Evolutionary conservation across 53 echinoderm and acorn worm species (phyloP), one percentile per base, ranked within the genome.

Genomic region (Echinometra lucunter): DNA sequence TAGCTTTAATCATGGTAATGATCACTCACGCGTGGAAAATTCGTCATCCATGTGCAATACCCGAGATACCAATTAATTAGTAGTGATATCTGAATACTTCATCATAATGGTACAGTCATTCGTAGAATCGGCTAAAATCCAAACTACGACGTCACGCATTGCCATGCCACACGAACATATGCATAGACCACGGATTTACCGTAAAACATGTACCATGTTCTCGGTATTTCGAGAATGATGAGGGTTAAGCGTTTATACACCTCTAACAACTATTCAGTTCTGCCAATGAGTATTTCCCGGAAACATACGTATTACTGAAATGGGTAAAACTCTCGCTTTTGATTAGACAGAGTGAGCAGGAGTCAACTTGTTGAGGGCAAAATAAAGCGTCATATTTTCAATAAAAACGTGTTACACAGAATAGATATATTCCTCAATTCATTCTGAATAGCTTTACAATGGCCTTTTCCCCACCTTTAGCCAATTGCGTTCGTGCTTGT

Each of bases 51-150:
- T 49, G 49, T 85, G 49, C 49, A 85, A 85, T 85, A 30, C 47
- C 85, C 85, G 85, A 45, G 85, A 85, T 85, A 85, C 85, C 85
- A 85, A 85, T 85, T 85, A 85, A 85, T 85, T 85, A 85, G 85
- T 49, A 45, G 27, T 49, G 85, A 81, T 81, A 44, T 85, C 85
- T 85, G 85, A 85, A 85, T 85, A 45, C 28, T 28, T 21, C 85
- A 85, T 49, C 85, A 85, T 49, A 85, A 53, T 27, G 85, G 28
- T 49, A 45, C 13, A 85, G 49, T 85, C 85, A 85, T 47, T 85
- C 85, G 85, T 6, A 49, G 49, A 85, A 85, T 85, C 85, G 12
- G 49, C 49, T 30, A 85, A 85, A 85, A 85, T 85, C 53, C 37
- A 45, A 85, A 85, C 85, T 85, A 85, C 30, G 85, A 85, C 85